Base-by-base conservation (phyloP, 2,888 invertebrate species). In the Busseola fusca region DNA sequence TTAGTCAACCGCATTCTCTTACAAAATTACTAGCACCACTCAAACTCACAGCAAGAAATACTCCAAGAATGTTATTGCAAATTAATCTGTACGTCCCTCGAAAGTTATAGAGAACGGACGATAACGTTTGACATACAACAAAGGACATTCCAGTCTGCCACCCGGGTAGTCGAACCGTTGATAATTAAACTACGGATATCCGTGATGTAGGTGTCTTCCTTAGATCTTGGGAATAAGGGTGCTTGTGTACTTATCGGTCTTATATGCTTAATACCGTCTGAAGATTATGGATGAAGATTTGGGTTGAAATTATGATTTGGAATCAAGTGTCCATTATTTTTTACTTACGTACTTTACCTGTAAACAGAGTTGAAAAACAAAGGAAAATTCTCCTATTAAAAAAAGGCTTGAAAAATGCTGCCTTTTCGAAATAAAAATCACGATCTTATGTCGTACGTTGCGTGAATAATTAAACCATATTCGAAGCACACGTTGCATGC, bases 121-220 rank as follows among this genome's bases (percentile, higher is more conserved):
- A 68, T 71, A 67, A 83, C 76, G 78, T 76, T 74, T 82, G 78
- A 74, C 76, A 68, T 65, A 77, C 76, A 82, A 86, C 86, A 86
- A 84, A 82, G 76, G 76, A 68, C 75, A 80, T 80, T 75, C 80
- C 79, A 69, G 67, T 66, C 75, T 56, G 63, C n/a, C 69, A 64
- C 64, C 48, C n/a, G 68, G 68, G 60, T 64, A 64, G 78, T 69
- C 57, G 79, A 73, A 69, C 73, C 74, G 66, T 81, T 81, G 78
- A 81, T 85, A 86, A 87, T 87, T 84, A 85, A 85, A 80, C 74
- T 80, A 42, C 52, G 76, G 79, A 85, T 82, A 79, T 80, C 78
- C 79, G 74, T 79, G 82, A 84, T 80, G 79, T 80, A 80, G 72
- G 79, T 76, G 75, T 72, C 82, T 81, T 70, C 60, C 64, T 64